phyloP scores from a whole-genome alignment of 2,888 invertebrate species.

The Mythimna pallens region DNA sequence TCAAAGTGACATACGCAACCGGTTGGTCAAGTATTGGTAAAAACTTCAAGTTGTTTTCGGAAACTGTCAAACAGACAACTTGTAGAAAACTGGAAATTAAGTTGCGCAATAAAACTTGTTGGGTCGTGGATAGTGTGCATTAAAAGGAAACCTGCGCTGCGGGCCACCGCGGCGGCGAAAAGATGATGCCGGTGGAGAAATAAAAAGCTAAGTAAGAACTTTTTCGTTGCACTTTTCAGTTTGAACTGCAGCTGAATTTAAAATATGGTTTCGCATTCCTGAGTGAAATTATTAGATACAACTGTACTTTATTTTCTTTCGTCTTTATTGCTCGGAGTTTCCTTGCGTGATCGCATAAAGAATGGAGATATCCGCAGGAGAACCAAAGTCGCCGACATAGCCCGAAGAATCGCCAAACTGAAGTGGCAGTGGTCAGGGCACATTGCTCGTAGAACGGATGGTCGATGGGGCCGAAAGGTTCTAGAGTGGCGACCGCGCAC shows the following conservation, averaged over 20 bases:
- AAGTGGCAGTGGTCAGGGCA: too few species aligned
- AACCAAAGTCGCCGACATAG: too few species aligned
- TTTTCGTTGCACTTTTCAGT: constrained; percentile 18
- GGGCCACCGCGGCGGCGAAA: neutral
- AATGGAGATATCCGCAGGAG: too few species aligned
- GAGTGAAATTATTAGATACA: neutral
- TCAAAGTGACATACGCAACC: too few species aligned
- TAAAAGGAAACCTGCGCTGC: constrained; percentile 8
- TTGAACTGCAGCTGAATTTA: constrained; percentile 16
- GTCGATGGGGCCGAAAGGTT: too few species aligned
- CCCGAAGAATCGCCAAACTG: too few species aligned
- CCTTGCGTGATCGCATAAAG: too few species aligned
- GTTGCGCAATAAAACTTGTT: neutral
- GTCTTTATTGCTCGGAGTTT: too few species aligned
- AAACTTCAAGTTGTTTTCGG: neutral
- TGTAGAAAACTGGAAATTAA: neutral
- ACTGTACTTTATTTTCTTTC: neutral
- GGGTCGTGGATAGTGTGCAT: too few species aligned
- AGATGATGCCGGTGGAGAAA: constrained; percentile 3
- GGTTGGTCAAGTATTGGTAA: neutral
- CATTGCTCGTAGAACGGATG: too few species aligned
- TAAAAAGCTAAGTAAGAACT: constrained; percentile 14
- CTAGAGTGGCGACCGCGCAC: too few species aligned
- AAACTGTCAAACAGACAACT: neutral
- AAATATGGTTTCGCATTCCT: constrained; percentile 17